Percentiles rank a stretch among this genome's conserved stretches.
phyloP scores from a whole-genome alignment of 2,113 vertebrate genomes.

The Sander vitreus region DNA sequence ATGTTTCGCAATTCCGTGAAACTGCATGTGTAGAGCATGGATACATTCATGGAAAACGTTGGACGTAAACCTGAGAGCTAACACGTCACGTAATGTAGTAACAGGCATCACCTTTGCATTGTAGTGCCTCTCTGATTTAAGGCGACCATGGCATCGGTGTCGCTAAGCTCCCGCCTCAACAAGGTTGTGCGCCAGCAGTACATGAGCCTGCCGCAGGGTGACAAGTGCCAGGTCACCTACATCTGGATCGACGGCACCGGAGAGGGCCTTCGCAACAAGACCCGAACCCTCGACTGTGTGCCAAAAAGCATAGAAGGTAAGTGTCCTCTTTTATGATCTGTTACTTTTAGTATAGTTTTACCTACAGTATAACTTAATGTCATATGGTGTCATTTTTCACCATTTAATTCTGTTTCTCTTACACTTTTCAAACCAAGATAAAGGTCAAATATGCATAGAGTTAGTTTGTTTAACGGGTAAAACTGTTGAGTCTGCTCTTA shows the following conservation, averaged over 20 bases:
- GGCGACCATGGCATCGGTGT: constrained; percentile 61
- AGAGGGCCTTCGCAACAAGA: constrained; percentile 84
- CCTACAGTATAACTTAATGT: background rate
- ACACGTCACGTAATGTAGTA: background rate
- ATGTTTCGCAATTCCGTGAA: no score
- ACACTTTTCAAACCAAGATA: background rate
- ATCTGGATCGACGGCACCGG: constrained; percentile 89
- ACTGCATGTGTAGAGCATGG: background rate
- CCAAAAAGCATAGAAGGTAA: constrained; percentile 69
- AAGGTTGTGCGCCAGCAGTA: constrained; percentile 82
- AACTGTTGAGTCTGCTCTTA: background rate
- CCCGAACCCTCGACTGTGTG: constrained; percentile 80
- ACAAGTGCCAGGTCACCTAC: constrained; percentile 85
- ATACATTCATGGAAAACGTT: background rate
- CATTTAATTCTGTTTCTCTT: background rate
- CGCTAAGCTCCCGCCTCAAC: constrained; percentile 55
- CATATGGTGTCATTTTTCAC: background rate
- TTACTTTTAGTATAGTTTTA: background rate
- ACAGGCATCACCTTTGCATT: background rate
- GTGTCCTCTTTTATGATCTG: background rate
- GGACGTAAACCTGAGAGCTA: background rate
- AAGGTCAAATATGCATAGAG: background rate
- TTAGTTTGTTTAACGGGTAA: background rate
- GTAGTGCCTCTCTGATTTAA: constrained; percentile 22
- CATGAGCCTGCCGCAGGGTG: constrained; percentile 81